Evolutionary conservation across 2,797 vertebrate species (phyloP).

Genomic region (Adrianichthys oophorus): DNA sequence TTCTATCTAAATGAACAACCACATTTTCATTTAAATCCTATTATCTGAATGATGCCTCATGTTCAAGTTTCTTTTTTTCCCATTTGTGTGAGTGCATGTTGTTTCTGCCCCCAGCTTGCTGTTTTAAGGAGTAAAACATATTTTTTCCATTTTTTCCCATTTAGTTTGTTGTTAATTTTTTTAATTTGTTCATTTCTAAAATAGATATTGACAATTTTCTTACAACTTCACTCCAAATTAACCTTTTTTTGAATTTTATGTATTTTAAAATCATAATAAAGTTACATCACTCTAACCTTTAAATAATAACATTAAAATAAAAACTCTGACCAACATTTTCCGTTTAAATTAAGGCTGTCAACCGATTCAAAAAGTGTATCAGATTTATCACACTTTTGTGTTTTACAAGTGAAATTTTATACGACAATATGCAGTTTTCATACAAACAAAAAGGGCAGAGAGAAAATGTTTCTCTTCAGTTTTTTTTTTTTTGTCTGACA

Average conservation of each 20-base stretch:
- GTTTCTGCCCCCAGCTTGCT: constrained; percentile 13
- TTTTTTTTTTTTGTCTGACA: too few species aligned
- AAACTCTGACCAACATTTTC: background rate
- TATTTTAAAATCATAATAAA: background rate
- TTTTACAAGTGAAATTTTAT: too few species aligned
- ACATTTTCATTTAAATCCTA: constrained; percentile 24
- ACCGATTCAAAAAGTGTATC: too few species aligned
- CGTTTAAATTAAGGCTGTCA: too few species aligned
- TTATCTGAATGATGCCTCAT: constrained; percentile 18
- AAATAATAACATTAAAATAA: background rate
- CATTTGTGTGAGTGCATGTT: constrained; percentile 27
- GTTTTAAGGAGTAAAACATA: constrained; percentile 27
- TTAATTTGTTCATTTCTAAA: too few species aligned
- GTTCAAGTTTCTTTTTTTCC: constrained; percentile 4
- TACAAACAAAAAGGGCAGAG: too few species aligned
- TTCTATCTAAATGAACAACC: constrained; percentile 46
- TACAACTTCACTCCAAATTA: too few species aligned
- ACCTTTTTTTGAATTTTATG: background rate
- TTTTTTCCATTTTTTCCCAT: background rate
- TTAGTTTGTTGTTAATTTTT: too few species aligned
- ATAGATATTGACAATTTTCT: too few species aligned
- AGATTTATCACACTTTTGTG: too few species aligned
- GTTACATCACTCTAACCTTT: background rate
- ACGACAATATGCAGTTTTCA: too few species aligned
- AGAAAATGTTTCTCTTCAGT: too few species aligned